Evolutionary conservation across 2,797 vertebrate genomes (phyloP).

Genomic region (Peromyscus nudipes): DNA sequence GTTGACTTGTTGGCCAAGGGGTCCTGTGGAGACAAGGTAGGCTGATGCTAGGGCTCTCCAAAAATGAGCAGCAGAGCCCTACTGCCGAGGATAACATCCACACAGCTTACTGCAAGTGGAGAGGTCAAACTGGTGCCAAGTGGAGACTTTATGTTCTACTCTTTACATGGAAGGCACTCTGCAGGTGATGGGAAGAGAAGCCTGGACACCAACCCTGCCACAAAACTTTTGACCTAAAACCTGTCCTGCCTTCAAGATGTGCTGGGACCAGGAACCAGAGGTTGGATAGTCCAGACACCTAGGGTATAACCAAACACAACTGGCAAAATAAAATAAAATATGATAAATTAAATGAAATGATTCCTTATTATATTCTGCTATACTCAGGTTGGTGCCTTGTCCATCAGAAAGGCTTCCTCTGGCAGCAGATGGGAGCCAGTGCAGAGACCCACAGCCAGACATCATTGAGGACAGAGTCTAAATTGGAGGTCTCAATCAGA

Average conservation of each 20-base stretch:
- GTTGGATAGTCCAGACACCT: not conserved
- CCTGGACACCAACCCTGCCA: not conserved
- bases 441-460: not conserved
- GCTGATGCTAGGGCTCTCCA: not conserved
- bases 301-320: not conserved
- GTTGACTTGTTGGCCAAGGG: not conserved
- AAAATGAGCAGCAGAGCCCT: not conserved
- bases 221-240: not conserved
- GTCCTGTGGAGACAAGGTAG: not conserved
- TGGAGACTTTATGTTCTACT: not conserved
- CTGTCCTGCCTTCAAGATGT: not conserved
- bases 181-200: not conserved
- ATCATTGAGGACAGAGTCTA: no score
- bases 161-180: not conserved
- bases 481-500: no score
- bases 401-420: not conserved
- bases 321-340: no score
- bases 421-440: not conserved
- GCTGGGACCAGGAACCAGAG: not conserved
- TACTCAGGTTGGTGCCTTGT: not conserved
- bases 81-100: not conserved
- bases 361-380: not conserved
- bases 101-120: not conserved
- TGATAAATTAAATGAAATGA: not conserved
- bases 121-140: not conserved